phyloP scores from a whole-genome alignment of 2,113 vertebrate species.

The Perognathus longimembris region DNA sequence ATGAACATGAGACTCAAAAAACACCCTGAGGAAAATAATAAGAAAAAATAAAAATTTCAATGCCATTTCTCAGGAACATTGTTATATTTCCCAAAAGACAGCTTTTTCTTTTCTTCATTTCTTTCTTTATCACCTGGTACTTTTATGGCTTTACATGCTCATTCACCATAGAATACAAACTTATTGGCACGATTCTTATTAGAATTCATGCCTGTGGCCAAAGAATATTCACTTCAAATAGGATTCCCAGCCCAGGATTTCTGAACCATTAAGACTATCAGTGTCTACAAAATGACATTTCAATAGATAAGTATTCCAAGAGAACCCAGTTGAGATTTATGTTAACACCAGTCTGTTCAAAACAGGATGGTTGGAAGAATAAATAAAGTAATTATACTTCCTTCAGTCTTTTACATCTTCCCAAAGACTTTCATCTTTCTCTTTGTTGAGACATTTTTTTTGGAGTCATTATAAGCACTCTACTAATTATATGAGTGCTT shows the following conservation, averaged over 20 bases:
- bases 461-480: conserved; percentile 61
- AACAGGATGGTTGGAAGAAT: conserved; percentile 38
- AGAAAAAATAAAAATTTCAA: background rate
- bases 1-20: too few relatives aligned
- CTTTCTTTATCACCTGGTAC: background rate
- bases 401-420: conserved; percentile 60
- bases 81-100: background rate
- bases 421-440: conserved; percentile 57
- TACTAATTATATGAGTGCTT: conserved; percentile 64
- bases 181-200: background rate
- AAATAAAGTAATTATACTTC: conserved; percentile 55
- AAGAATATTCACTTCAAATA: conserved; percentile 36
- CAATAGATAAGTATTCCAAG: conserved; percentile 17
- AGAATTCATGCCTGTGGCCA: background rate
- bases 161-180: background rate
- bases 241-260: background rate
- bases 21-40: background rate
- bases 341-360: conserved; percentile 36
- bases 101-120: background rate
- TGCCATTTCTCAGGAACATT: background rate
- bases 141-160: conserved; percentile 33
- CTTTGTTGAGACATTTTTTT: conserved; percentile 47
- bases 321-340: conserved; percentile 14
- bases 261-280: background rate
- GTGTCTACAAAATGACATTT: conserved; percentile 11